Conservation (phyloP, 1,140 invertebrate genomes). For the Drosophila obscura region DNA sequence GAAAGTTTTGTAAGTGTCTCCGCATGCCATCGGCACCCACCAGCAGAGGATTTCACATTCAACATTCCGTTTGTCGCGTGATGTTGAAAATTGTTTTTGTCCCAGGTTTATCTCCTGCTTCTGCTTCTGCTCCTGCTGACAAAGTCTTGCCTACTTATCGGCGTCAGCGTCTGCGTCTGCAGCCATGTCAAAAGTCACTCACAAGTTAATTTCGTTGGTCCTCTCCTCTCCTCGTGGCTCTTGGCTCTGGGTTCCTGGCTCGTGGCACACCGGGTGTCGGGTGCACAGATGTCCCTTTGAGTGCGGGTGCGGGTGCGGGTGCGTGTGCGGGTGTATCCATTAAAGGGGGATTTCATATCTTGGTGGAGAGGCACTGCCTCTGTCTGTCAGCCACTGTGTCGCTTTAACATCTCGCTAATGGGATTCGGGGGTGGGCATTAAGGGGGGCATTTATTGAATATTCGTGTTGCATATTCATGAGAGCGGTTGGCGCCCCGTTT, state of each 20-base stretch:
- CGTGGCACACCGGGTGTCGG: constrained; percentile 38
- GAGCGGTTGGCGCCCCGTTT: constrained; percentile 6
- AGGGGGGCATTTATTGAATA: constrained; percentile 44
- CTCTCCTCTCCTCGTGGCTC: constrained; percentile 1
- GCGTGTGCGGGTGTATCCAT: constrained; percentile 2
- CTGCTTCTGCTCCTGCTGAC: constrained; percentile 3
- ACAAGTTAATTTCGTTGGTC: constrained; percentile 71
- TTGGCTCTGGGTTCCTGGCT: background rate
- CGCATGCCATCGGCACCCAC: background rate
- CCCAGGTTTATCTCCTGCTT: background rate
- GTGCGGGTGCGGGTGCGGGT: background rate
- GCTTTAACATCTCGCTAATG: constrained; percentile 14
- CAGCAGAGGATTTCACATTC: background rate
- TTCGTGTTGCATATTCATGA: constrained; percentile 51
- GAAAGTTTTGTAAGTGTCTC: constrained; percentile 49
- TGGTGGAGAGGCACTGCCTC: background rate
- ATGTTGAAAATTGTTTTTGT: background rate
- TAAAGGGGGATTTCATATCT: constrained; percentile 8
- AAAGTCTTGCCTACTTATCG: constrained; percentile 68
- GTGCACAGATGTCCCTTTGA: constrained; percentile 19
- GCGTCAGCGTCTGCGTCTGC: constrained; percentile 44
- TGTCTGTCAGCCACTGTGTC: background rate
- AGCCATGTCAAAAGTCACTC: constrained; percentile 59
- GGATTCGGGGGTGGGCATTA: constrained; percentile 1
- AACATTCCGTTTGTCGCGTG: background rate